A percentile compares a stretch with the other conserved stretches of the same genome.
phyloP scores from a whole-genome alignment of 2,888 invertebrate species.

The Steromphala cineraria region DNA sequence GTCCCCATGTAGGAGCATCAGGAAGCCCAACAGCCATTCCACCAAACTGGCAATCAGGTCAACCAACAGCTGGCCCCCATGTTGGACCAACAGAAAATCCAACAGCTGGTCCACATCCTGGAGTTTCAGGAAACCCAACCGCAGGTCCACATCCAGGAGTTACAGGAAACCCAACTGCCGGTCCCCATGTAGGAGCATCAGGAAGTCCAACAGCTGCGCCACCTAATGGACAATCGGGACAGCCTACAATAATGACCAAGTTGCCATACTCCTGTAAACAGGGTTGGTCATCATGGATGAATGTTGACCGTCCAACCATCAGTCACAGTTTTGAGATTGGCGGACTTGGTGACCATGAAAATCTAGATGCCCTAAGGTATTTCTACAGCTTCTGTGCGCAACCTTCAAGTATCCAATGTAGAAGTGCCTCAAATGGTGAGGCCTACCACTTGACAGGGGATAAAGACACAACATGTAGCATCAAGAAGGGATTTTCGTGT shows the following conservation, averaged over 20 bases:
- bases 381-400: constrained; percentile 61
- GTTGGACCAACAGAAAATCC: not conserved
- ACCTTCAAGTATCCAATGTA: constrained; percentile 64
- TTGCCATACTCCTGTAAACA: constrained; percentile 48
- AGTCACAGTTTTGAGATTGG: constrained; percentile 36
- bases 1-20: not conserved
- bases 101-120: constrained; percentile 11
- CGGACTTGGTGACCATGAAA: constrained; percentile 54
- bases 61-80: not conserved
- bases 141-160: not conserved
- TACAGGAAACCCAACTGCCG: not conserved
- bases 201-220: constrained; percentile 14
- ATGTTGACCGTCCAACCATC: constrained; percentile 48
- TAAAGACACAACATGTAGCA: constrained; percentile 54
- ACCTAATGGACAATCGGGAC: not conserved
- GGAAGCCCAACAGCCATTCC: constrained; percentile 6
- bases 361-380: constrained; percentile 46
- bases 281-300: constrained; percentile 61
- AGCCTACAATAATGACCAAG: constrained; percentile 27
- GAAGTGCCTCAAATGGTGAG: constrained; percentile 40
- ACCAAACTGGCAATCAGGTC: not conserved
- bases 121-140: constrained; percentile 16
- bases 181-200: not conserved
- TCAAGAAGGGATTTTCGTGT: constrained; percentile 85
- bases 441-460: constrained; percentile 53